These are phyloP conservation scores for Caenorhabditis briggsae DNA, from an alignment of 1,140 invertebrate species.

Conservation along the genomic window DNA sequence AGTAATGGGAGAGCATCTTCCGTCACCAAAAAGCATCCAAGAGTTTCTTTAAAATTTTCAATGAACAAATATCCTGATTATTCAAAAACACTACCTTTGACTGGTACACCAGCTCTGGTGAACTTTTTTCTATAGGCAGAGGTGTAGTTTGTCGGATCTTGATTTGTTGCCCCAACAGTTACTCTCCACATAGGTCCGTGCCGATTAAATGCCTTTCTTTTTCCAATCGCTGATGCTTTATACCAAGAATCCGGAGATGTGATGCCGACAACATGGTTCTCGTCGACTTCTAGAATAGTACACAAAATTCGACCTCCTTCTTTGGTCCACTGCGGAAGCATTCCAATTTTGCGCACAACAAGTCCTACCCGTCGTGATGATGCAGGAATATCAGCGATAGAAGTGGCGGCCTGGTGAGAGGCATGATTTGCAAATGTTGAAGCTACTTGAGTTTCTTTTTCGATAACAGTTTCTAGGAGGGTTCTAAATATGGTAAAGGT, in stretches of 20 bases:
- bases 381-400: constrained; percentile 13
- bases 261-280: constrained; percentile 73
- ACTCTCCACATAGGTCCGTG: constrained; percentile 73
- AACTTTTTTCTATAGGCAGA: constrained; percentile 92
- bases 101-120: constrained; percentile 87
- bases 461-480: constrained; percentile 45
- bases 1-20: constrained; percentile 88
- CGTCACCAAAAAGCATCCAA: constrained; percentile 82
- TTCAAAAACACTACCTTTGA: constrained; percentile 82
- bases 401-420: neutral
- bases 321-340: constrained; percentile 87
- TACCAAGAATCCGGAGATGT: constrained; percentile 75
- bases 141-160: constrained; percentile 82
- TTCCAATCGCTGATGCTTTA: constrained; percentile 67
- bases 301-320: constrained; percentile 69
- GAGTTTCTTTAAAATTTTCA: neutral
- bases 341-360: constrained; percentile 92
- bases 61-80: neutral
- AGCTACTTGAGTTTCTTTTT: neutral
- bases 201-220: constrained; percentile 73
- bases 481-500: constrained; percentile 22
- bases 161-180: constrained; percentile 73
- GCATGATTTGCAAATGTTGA: neutral
- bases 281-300: constrained; percentile 72
- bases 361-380: constrained; percentile 82